Conservation (phyloP, 2,797 vertebrate species). For the Echeneis naucrates region DNA sequence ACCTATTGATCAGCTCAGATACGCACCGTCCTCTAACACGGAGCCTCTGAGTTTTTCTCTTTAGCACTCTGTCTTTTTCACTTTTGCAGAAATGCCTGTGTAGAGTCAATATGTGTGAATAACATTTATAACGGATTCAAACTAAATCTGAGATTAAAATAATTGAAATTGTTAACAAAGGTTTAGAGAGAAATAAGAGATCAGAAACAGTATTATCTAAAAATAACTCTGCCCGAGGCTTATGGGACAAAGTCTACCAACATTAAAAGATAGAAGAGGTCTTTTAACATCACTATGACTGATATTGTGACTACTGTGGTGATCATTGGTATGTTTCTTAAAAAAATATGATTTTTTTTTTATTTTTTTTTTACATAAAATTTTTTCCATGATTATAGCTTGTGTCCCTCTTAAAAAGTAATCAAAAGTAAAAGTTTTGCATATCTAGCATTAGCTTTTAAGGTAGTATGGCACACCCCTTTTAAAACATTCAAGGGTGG, state of each 20-base stretch:
- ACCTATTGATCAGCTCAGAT: slow-evolving; percentile 31
- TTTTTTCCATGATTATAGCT: slow-evolving; percentile 86
- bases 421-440: slow-evolving; percentile 95
- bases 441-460: slow-evolving; percentile 99
- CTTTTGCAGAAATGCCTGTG: slow-evolving; percentile 28
- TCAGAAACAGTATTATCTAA: slow-evolving; percentile 83
- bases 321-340: slow-evolving; percentile 86
- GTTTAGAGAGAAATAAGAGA: slow-evolving; percentile 81
- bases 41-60: slow-evolving; percentile 26
- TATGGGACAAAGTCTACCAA: slow-evolving; percentile 89
- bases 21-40: slow-evolving; percentile 23
- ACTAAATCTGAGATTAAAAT: slow-evolving; percentile 71
- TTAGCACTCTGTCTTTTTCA: slow-evolving; percentile 1
- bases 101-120: slow-evolving; percentile 25
- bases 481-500: slow-evolving; percentile 91
- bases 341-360: slow-evolving; percentile 85
- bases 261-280: slow-evolving; percentile 89
- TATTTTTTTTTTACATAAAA: slow-evolving; percentile 83
- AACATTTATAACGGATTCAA: slow-evolving; percentile 54
- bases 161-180: slow-evolving; percentile 65
- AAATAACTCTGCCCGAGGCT: slow-evolving; percentile 85
- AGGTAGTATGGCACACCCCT: slow-evolving; percentile 99
- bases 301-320: slow-evolving; percentile 45
- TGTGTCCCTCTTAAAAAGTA: slow-evolving; percentile 94
- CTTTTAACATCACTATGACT: slow-evolving; percentile 60